A percentile compares a stretch with the other conserved stretches of the same genome.
These are phyloP conservation scores for Orius insidiosus DNA, from an alignment of 1,140 invertebrate species.

Conservation along the genomic window DNA sequence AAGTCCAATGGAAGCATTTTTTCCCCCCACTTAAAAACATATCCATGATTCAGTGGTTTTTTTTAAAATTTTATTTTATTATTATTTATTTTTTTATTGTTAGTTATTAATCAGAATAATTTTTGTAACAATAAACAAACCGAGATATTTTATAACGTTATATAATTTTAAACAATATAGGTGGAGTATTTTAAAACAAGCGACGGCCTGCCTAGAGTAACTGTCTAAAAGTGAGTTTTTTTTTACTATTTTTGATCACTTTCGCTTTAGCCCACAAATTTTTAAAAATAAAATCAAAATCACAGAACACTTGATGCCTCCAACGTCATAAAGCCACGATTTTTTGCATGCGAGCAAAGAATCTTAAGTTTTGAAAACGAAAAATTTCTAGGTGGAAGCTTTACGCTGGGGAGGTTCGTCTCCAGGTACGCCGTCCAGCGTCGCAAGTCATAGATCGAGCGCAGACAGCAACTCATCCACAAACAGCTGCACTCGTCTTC, in stretches of 20 bases:
- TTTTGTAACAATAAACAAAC: too few species aligned
- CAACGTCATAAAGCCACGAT: background rate
- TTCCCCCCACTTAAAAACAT: too few species aligned
- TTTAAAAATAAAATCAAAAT: background rate
- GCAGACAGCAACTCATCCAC: constrained; percentile 55
- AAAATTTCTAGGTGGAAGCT: constrained; percentile 14
- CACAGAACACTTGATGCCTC: too few species aligned
- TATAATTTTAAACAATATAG: background rate
- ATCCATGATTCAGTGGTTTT: too few species aligned
- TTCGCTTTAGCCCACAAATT: background rate
- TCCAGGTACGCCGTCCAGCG: constrained; percentile 42
- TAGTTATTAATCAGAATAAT: too few species aligned
- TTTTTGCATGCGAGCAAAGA: background rate
- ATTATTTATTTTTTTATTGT: too few species aligned
- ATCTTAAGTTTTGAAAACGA: too few species aligned
- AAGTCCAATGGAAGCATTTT: too few species aligned
- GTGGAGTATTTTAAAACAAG: constrained; percentile 14
- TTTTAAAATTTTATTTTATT: too few species aligned
- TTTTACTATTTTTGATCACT: constrained; percentile 2
- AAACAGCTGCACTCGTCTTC: constrained; percentile 4
- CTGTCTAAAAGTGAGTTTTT: constrained; percentile 14
- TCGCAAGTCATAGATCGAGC: constrained; percentile 46
- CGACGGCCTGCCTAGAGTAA: constrained; percentile 14
- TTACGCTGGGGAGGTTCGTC: constrained; percentile 19
- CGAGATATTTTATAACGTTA: too few species aligned